Evolutionary conservation across 1,140 invertebrate genomes (phyloP).

Genomic region (Sweltsa coloradensis): DNA sequence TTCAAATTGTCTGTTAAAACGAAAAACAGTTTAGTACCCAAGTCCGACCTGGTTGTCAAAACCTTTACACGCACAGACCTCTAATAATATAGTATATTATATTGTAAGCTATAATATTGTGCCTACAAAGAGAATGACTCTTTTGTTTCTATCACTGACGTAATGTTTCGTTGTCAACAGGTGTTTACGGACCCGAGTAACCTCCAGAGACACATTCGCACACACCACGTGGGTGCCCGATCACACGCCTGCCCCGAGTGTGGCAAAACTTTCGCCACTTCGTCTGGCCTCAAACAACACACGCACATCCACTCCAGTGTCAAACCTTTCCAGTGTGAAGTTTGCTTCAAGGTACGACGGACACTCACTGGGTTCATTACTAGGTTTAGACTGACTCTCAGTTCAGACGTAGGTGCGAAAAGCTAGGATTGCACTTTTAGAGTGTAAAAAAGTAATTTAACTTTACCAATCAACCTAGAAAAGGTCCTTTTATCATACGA

Average conservation of each 20-base stretch:
- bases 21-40: no score
- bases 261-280: constrained; percentile 96
- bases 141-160: no score
- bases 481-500: no score
- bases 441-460: background rate
- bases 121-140: no score
- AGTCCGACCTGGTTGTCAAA: no score
- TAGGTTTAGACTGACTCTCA: no score
- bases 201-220: constrained; percentile 89
- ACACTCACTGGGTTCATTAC: no score
- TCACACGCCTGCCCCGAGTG: constrained; percentile 94
- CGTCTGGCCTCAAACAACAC: constrained; percentile 96
- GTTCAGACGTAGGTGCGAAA: background rate
- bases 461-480: no score
- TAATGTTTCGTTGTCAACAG: constrained; percentile 39
- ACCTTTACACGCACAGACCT: no score
- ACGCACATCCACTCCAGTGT: constrained; percentile 98
- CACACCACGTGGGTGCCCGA: constrained; percentile 82
- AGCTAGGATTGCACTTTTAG: background rate
- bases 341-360: constrained; percentile 58
- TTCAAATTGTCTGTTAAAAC: no score
- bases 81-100: no score
- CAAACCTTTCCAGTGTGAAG: constrained; percentile 95
- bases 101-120: no score
- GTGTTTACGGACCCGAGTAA: constrained; percentile 92